Conservation (phyloP, 2,888 invertebrate genomes). For the Nephrotoma guestfalica region DNA sequence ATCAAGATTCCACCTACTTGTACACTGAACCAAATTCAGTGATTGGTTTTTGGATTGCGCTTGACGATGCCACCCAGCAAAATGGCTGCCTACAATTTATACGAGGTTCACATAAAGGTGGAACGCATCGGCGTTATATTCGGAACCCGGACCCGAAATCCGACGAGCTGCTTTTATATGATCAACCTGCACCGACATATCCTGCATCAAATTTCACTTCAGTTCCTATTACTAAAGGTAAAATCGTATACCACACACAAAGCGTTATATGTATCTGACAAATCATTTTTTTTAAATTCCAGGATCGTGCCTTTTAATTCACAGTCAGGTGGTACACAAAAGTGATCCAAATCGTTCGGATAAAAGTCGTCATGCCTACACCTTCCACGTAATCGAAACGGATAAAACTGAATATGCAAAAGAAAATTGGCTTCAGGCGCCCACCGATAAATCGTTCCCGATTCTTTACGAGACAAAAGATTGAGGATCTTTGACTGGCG, state of each 20-base stretch:
- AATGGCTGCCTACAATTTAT: constrained; percentile 93
- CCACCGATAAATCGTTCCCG: constrained; percentile 50
- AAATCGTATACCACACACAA: too few species aligned
- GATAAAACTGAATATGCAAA: constrained; percentile 54
- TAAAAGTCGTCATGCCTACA: constrained; percentile 83
- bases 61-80: constrained; percentile 82
- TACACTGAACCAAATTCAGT: constrained; percentile 68
- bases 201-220: constrained; percentile 60
- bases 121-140: constrained; percentile 54
- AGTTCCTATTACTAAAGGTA: constrained; percentile 74
- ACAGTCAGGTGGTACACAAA: constrained; percentile 87
- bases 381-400: constrained; percentile 84
- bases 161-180: constrained; percentile 48
- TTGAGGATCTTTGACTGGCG: not conserved
- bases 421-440: constrained; percentile 79
- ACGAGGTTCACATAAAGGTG: constrained; percentile 80
- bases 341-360: constrained; percentile 74
- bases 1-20: constrained; percentile 82
- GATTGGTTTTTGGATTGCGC: constrained; percentile 89
- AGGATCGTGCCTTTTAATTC: constrained; percentile 79
- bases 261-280: too few species aligned
- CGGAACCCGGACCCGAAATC: constrained; percentile 53
- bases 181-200: constrained; percentile 51
- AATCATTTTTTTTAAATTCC: constrained; percentile 15
- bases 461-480: constrained; percentile 2